Conservation (phyloP, 2,888 invertebrate species). For the Drosophila affinis region DNA sequence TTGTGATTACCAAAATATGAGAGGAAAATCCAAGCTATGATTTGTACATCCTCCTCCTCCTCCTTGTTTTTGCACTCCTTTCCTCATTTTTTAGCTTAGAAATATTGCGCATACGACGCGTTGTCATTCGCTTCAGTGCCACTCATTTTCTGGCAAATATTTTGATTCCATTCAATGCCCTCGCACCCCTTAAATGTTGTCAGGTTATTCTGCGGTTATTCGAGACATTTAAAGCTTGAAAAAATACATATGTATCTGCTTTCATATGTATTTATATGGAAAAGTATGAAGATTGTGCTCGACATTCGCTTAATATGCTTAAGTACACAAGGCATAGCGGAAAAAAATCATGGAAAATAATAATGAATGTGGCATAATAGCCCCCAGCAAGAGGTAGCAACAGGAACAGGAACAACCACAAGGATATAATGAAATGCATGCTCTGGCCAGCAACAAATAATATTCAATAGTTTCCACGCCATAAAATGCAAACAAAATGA, state of each 20-base stretch:
- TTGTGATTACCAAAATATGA: too few relatives aligned
- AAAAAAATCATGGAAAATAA: conserved; percentile 19
- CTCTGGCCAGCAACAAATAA: conserved; percentile 44
- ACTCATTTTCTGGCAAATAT: conserved; percentile 56
- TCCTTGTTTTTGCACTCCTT: not conserved
- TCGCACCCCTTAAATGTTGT: not conserved
- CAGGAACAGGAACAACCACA: conserved; percentile 4
- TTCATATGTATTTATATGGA: not conserved
- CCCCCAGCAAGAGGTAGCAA: conserved; percentile 6
- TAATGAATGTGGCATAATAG: conserved; percentile 28
- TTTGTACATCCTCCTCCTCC: not conserved
- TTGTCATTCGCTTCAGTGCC: conserved; percentile 13
- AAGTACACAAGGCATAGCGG: conserved; percentile 44
- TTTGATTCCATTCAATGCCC: conserved; percentile 55
- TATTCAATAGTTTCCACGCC: conserved; percentile 61
- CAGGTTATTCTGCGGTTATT: not conserved
- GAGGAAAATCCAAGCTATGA: not conserved
- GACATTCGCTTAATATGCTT: conserved; percentile 51
- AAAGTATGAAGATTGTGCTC: conserved; percentile 37
- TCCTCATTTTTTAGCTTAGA: not conserved
- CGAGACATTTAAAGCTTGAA: conserved; percentile 20
- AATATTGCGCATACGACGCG: conserved; percentile 30
- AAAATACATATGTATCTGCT: not conserved
- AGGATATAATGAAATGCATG: conserved; percentile 47
- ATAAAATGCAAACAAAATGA: conserved; percentile 67